phyloP scores from a whole-genome alignment of 2,888 invertebrate species.

The Lutraria lutraria region DNA sequence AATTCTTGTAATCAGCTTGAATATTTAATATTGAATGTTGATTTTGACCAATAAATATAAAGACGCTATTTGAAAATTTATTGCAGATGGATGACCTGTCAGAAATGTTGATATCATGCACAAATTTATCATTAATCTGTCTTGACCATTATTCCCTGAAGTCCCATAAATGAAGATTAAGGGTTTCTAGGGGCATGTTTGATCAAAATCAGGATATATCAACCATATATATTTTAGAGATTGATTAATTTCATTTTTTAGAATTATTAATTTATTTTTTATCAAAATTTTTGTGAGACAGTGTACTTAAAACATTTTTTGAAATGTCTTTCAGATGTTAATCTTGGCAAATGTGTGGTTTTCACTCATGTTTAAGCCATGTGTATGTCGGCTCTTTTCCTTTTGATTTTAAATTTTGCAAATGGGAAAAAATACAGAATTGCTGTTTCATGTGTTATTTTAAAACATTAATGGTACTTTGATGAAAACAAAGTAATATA shows the following conservation, averaged over 20 bases:
- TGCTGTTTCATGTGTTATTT: conserved; percentile 11
- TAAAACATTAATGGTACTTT: conserved; percentile 6
- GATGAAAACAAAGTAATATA: conserved; percentile 21
- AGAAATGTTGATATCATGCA: conserved; percentile 6
- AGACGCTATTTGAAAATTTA: conserved; percentile 13
- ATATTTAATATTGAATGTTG: conserved; percentile 35
- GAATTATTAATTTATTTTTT: conserved; percentile 3
- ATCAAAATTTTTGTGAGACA: background rate
- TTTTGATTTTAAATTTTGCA: conserved; percentile 14
- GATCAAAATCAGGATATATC: conserved; percentile 4
- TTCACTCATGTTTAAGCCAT: background rate
- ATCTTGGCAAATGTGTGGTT: background rate
- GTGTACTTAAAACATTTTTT: background rate
- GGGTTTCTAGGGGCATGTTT: background rate
- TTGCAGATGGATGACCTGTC: conserved; percentile 20
- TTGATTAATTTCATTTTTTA: background rate
- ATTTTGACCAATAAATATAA: conserved; percentile 41
- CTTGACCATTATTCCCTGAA: background rate
- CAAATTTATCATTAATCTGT: conserved; percentile 1
- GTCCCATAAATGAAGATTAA: background rate
- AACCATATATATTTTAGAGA: background rate
- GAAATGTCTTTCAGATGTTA: conserved; percentile 9
- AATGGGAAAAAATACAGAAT: conserved; percentile 14
- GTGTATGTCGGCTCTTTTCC: background rate
- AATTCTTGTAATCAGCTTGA: conserved; percentile 6